phyloP scores from a whole-genome alignment of 2,888 invertebrate species.

The Terebella lapidaria region DNA sequence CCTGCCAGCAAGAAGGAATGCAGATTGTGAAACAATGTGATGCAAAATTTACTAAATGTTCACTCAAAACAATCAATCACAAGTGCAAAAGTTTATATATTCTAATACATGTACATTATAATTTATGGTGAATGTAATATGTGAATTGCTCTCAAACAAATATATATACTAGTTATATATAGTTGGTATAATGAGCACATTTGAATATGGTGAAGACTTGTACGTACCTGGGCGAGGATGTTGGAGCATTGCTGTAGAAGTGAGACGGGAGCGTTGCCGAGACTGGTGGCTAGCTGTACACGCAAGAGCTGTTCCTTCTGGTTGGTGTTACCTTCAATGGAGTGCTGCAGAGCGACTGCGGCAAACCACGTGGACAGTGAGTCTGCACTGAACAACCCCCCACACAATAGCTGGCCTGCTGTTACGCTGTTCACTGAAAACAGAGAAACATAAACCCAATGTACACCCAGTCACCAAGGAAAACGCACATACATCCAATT shows the following conservation, averaged over 20 bases:
- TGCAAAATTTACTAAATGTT: too few species aligned
- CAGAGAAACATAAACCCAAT: not conserved
- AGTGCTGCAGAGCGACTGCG: conserved; percentile 83
- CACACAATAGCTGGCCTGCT: conserved; percentile 83
- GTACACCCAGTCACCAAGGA: not conserved
- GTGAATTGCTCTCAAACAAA: too few species aligned
- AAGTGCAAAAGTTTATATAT: too few species aligned
- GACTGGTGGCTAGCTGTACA: conserved; percentile 72
- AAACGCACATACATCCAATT: too few species aligned
- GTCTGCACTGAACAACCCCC: conserved; percentile 84
- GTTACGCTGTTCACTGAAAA: conserved; percentile 54
- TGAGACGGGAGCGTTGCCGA: conserved; percentile 71
- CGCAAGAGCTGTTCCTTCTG: conserved; percentile 82
- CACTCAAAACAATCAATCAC: too few species aligned
- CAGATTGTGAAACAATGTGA: not conserved
- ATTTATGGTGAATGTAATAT: too few species aligned
- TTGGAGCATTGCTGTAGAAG: conserved; percentile 83
- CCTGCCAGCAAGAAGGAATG: conserved; percentile 38
- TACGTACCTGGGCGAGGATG: conserved; percentile 70
- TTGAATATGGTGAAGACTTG: too few species aligned
- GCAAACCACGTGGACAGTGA: conserved; percentile 93
- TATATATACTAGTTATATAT: too few species aligned
- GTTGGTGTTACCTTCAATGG: conserved; percentile 71
- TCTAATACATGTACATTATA: too few species aligned
- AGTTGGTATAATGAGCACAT: too few species aligned